Base-by-base conservation (phyloP, 1,140 invertebrate genomes). In the Elysia chlorotica region DNA sequence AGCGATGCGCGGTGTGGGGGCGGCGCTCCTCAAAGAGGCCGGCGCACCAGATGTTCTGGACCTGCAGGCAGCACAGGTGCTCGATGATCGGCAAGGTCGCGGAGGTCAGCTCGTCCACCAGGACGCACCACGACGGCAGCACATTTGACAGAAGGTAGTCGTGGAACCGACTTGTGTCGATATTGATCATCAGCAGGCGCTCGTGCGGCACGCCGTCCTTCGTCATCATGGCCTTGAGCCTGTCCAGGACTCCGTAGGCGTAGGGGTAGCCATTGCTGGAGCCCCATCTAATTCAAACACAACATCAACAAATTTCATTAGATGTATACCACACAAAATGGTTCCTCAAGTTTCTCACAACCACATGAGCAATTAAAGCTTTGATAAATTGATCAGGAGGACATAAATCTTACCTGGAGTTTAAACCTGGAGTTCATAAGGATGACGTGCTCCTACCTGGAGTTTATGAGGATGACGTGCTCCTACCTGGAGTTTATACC, bases 1-100 rank as follows among this genome's bases (percentile, higher is more conserved):
- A 75, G 0, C 41, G 25, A 2, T 35, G 37, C n/a, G 66, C 66
- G 21, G 53, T 56, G 19, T 36, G 28, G 3, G 65, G 62, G 25
- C 17, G 30, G 19, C 36, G 48, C 6, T 66, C 71, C 25, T 62
- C 38, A 56, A 72, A 75, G 36, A 61, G 38, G 14, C 74, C 74
- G 21, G 74, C 74, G 36, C 74, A 75, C 74, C 74, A 75, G 25
- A 75, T 23, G 69, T 38, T 31, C 4, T 38, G 25, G 0, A 71
- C 36, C 6, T 68, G 35, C 4, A 59, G 67, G 21, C 33, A 36
- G 25, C 54, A 36, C 53, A 69, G 28, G 56, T 61, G 54, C 31
- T 59, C 56, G 38, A 69, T 59, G 54, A 69, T 59, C 2, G 30
- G 28, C n/a, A 37, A 36, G 1, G 54, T 28, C 5, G 67, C 2